A percentile compares a stretch with the other conserved stretches of the same genome.
phyloP scores from a whole-genome alignment of 2,888 invertebrate species.

The Boloria selene region DNA sequence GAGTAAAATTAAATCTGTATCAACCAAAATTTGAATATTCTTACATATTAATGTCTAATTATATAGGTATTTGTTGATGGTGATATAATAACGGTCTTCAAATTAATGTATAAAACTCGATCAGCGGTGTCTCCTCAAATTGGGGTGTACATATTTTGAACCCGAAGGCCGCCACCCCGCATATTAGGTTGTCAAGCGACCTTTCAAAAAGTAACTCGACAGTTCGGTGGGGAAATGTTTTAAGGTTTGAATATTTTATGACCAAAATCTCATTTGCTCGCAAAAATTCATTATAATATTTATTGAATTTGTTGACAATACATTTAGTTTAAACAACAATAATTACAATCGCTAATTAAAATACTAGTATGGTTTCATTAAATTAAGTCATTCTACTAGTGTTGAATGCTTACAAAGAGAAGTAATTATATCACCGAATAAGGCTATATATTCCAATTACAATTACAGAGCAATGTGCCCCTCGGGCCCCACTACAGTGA shows the following conservation, averaged over 20 bases:
- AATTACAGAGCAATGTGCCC: constrained; percentile 63
- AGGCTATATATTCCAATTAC: constrained; percentile 70
- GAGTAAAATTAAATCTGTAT: too few species aligned
- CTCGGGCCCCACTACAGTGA: constrained; percentile 52
- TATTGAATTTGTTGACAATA: constrained; percentile 14
- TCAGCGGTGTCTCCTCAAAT: constrained; percentile 23
- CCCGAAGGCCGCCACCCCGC: constrained; percentile 28
- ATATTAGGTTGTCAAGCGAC: constrained; percentile 34
- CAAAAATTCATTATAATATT: constrained; percentile 30
- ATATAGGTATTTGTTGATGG: constrained; percentile 10
- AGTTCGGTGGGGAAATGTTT: constrained; percentile 36
- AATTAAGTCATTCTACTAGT: constrained; percentile 4
- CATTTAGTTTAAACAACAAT: constrained; percentile 11
- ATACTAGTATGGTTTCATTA: constrained; percentile 1
- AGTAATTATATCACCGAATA: constrained; percentile 54
- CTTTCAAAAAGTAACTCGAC: constrained; percentile 37
- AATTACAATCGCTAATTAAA: not conserved
- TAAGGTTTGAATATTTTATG: constrained; percentile 38
- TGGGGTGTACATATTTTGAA: constrained; percentile 30
- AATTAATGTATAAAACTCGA: constrained; percentile 37
- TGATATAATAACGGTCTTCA: constrained; percentile 4
- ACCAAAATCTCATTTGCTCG: constrained; percentile 30
- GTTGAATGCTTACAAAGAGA: constrained; percentile 29
- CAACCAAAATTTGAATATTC: too few species aligned
- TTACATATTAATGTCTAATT: too few species aligned